Percentiles rank a stretch among this genome's conserved stretches.
These are phyloP conservation scores for Speoplatyrhinus poulsoni DNA, from an alignment of 2,113 vertebrate species.

Conservation along the genomic window DNA sequence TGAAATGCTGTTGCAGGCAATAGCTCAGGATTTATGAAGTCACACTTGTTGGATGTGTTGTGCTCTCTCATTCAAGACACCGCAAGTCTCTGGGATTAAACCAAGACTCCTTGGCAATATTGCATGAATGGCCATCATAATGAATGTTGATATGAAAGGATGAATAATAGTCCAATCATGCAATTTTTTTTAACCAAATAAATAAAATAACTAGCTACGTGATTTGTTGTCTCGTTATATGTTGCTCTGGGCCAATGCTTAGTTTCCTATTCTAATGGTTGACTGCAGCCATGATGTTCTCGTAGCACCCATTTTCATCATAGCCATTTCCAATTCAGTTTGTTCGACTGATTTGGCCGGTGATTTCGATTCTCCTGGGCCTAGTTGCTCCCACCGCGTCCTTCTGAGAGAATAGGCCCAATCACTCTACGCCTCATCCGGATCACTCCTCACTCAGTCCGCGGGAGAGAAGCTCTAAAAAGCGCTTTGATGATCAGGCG, in stretches of 20 bases:
- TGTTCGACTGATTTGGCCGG: conserved; percentile 64
- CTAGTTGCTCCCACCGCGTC: conserved; percentile 62
- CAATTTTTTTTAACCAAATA: not conserved
- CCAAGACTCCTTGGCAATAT: conserved; percentile 29
- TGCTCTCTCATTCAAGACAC: conserved; percentile 42
- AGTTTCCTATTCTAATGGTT: not conserved
- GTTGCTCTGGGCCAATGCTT: not conserved
- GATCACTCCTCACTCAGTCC: conserved; percentile 70
- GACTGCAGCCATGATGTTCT: too few relatives aligned
- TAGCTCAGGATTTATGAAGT: conserved; percentile 56
- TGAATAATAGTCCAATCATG: conserved; percentile 9
- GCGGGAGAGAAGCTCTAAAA: conserved; percentile 72
- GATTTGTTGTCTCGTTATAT: conserved; percentile 25
- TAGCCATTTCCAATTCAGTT: conserved; percentile 3
- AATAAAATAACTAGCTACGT: too few relatives aligned
- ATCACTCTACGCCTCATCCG: conserved; percentile 71
- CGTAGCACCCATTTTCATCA: conserved; percentile 56
- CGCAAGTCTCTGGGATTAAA: conserved; percentile 26
- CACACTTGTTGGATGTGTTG: conserved; percentile 65
- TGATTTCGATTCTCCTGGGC: conserved; percentile 75
- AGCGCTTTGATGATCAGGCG: conserved; percentile 91
- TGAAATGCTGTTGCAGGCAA: conserved; percentile 60
- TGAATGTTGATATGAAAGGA: conserved; percentile 42
- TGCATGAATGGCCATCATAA: conserved; percentile 57
- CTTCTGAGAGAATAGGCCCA: conserved; percentile 70